Conservation (phyloP, 2,797 vertebrate genomes). For the Pterois miles region DNA sequence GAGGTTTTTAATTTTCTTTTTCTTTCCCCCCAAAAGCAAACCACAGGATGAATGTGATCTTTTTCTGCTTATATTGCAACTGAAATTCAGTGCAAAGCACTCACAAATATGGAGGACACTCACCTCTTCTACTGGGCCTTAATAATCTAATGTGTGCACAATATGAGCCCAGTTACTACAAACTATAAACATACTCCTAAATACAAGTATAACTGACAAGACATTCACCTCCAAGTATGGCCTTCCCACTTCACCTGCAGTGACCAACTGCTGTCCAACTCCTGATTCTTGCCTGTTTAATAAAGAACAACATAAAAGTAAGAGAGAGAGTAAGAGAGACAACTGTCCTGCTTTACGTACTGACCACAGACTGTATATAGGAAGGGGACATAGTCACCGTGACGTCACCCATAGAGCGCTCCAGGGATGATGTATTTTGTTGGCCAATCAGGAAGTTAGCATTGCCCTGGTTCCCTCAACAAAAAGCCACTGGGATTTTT, state of each 20-base stretch:
- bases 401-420: too few relatives aligned
- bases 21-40: not conserved
- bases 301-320: not conserved
- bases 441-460: too few relatives aligned
- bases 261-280: not conserved
- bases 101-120: constrained; percentile 1
- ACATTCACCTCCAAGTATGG: not conserved
- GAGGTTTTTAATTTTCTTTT: constrained; percentile 21
- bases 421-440: too few relatives aligned
- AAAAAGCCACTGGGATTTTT: too few relatives aligned
- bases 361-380: not conserved
- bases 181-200: not conserved
- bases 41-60: constrained; percentile 9
- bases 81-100: constrained; percentile 1
- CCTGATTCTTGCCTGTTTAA: not conserved
- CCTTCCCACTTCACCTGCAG: constrained; percentile 2
- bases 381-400: too few relatives aligned
- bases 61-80: not conserved
- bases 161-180: not conserved
- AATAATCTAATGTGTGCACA: not conserved
- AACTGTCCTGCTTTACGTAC: not conserved
- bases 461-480: too few relatives aligned
- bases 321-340: not conserved
- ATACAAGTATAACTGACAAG: not conserved
- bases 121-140: not conserved